These are phyloP conservation scores for Oxyscelio sp. DNA, from an alignment of 2,888 invertebrate genomes.

Conservation along the genomic window DNA sequence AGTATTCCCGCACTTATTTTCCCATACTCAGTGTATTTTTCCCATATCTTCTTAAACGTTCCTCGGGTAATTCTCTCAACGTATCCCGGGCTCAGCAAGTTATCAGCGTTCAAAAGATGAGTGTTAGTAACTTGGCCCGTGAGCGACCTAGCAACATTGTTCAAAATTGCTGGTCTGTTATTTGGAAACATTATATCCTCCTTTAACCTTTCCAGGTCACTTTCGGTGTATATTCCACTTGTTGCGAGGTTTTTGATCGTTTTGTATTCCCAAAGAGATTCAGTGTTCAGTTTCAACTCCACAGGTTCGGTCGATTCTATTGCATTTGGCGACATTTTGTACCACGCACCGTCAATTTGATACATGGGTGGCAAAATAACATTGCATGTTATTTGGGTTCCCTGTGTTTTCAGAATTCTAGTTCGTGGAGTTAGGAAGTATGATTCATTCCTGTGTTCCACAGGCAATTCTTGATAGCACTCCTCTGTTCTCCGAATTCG, in stretches of 20 bases:
- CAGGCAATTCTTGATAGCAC: too few species aligned
- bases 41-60: not conserved
- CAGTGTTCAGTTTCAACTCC: too few species aligned
- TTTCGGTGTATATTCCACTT: conserved; percentile 46
- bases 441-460: conserved; percentile 45
- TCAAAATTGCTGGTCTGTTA: not conserved
- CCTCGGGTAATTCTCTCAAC: not conserved
- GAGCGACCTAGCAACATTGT: not conserved
- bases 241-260: not conserved
- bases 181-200: conserved; percentile 53
- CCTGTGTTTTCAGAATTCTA: conserved; percentile 52
- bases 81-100: not conserved
- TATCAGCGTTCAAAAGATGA: not conserved
- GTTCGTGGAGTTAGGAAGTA: conserved; percentile 73
- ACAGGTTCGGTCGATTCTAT: too few species aligned
- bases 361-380: too few species aligned
- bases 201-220: conserved; percentile 22
- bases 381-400: too few species aligned
- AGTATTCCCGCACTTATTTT: conserved; percentile 18
- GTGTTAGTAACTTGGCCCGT: not conserved
- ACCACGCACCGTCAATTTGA: too few species aligned
- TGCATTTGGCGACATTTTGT: too few species aligned
- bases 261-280: not conserved
- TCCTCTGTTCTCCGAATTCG: not conserved
- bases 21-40: not conserved